These are phyloP conservation scores for Sebastes kiyomatsui DNA, from an alignment of 2,797 vertebrate genomes.

Conservation along the genomic window DNA sequence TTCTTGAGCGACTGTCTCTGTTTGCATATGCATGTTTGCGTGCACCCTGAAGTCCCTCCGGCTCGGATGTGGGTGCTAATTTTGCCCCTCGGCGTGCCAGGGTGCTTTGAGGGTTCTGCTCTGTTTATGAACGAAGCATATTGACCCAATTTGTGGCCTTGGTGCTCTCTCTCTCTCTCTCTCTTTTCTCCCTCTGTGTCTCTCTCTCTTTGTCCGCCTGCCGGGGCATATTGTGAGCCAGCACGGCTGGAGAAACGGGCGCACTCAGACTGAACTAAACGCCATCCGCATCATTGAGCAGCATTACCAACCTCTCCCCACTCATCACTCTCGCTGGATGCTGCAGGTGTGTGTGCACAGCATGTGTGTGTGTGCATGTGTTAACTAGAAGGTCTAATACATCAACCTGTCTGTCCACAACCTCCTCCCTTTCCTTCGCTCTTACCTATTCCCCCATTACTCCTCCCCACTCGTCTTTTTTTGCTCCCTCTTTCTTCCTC, in stretches of 20 bases:
- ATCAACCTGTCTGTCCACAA: conserved; percentile 90
- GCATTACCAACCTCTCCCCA: conserved; percentile 87
- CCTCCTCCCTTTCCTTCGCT: conserved; percentile 84
- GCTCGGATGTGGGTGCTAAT: conserved; percentile 91
- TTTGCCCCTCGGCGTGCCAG: conserved; percentile 88
- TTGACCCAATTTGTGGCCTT: conserved; percentile 97
- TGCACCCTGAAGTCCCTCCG: conserved; percentile 73
- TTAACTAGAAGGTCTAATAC: conserved; percentile 98
- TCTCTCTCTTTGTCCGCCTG: conserved; percentile 86
- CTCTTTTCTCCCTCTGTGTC: not conserved
- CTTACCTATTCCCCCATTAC: conserved; percentile 76
- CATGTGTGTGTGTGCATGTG: conserved; percentile 79
- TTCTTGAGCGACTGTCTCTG: conserved; percentile 51
- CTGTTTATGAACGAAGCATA: conserved; percentile 97
- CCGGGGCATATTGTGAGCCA: conserved; percentile 71
- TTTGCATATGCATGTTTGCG: conserved; percentile 69
- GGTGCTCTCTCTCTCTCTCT: conserved; percentile 84
- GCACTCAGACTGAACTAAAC: conserved; percentile 97
- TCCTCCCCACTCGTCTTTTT: conserved; percentile 57
- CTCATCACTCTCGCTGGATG: conserved; percentile 68
- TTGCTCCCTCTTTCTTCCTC: conserved; percentile 13
- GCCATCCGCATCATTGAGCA: conserved; percentile 96
- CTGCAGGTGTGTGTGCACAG: conserved; percentile 42
- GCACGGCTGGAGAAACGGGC: conserved; percentile 77
- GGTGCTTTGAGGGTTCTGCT: conserved; percentile 84